Conservation (phyloP, 1,140 invertebrate species). For the Caenorhabditis latens region DNA sequence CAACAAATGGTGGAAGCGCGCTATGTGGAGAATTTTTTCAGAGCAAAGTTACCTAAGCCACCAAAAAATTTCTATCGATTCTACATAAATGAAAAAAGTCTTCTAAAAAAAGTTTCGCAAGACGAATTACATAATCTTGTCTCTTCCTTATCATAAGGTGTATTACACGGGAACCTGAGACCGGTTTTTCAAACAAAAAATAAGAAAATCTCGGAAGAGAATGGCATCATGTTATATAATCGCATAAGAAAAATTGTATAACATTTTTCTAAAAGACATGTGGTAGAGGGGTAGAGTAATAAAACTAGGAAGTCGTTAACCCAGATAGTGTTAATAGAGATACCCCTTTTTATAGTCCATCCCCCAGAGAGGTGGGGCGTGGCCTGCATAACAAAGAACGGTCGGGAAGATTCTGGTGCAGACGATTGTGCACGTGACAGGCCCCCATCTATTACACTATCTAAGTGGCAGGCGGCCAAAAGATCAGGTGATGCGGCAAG, state of each 20-base stretch:
- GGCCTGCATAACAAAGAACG: not conserved
- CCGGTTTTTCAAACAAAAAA: not conserved
- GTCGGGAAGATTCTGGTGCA: constrained; percentile 4
- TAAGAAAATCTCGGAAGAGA: not conserved
- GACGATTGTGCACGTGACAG: not conserved
- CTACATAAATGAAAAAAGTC: no score
- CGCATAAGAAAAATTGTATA: not conserved
- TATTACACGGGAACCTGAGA: not conserved
- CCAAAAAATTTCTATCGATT: no score
- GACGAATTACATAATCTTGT: constrained; percentile 19
- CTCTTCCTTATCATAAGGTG: no score
- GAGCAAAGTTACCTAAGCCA: no score
- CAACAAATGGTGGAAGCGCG: no score
- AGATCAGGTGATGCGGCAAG: constrained; percentile 23
- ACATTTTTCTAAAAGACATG: not conserved
- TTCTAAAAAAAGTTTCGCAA: not conserved
- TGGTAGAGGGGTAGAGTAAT: no score
- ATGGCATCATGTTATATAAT: no score
- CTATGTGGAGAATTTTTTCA: no score
- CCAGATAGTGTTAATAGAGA: not conserved
- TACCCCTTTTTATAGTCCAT: not conserved
- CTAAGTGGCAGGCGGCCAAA: not conserved
- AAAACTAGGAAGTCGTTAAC: not conserved
- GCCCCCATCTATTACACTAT: constrained; percentile 2
- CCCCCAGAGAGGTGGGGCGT: not conserved